Percentiles rank a stretch among this genome's conserved stretches.
phyloP scores from a whole-genome alignment of 1,140 invertebrate genomes.

The Drosophila busckii region DNA sequence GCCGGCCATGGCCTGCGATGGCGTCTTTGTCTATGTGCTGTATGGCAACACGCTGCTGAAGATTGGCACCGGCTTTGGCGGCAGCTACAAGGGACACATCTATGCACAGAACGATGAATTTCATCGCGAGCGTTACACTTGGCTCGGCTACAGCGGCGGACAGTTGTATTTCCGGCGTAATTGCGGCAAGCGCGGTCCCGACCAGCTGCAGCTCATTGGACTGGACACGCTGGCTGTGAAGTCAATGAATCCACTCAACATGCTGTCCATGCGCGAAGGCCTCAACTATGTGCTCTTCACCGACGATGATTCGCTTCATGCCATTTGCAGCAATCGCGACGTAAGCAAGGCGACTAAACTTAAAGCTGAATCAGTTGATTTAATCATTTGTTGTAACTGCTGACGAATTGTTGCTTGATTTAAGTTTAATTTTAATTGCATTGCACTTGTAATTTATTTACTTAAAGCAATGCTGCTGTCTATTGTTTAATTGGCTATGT shows the following conservation, averaged over 20 bases:
- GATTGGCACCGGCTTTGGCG: constrained; percentile 95
- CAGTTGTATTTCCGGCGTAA: constrained; percentile 72
- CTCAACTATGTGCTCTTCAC: constrained; percentile 76
- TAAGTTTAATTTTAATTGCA: too few species aligned
- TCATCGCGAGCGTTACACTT: constrained; percentile 86
- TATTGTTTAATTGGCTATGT: too few species aligned
- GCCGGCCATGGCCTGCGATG: constrained; percentile 89
- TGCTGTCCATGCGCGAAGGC: constrained; percentile 66
- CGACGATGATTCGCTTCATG: constrained; percentile 77
- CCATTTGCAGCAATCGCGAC: constrained; percentile 77
- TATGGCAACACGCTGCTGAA: constrained; percentile 90
- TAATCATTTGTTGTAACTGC: too few species aligned
- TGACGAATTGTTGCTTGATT: too few species aligned
- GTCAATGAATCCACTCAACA: constrained; percentile 64
- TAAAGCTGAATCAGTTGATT: too few species aligned
- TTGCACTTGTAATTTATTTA: background rate
- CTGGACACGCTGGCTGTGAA: constrained; percentile 70
- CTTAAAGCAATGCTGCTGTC: background rate
- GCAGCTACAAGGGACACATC: constrained; percentile 92
- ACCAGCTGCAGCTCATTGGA: constrained; percentile 70
- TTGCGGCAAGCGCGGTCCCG: constrained; percentile 61
- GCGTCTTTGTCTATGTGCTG: constrained; percentile 91
- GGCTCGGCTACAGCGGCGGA: constrained; percentile 88
- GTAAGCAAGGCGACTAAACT: constrained; percentile 30
- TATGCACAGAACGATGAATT: constrained; percentile 90